Base-by-base conservation (phyloP, 1,140 invertebrate species). In the Nomia melanderi region DNA sequence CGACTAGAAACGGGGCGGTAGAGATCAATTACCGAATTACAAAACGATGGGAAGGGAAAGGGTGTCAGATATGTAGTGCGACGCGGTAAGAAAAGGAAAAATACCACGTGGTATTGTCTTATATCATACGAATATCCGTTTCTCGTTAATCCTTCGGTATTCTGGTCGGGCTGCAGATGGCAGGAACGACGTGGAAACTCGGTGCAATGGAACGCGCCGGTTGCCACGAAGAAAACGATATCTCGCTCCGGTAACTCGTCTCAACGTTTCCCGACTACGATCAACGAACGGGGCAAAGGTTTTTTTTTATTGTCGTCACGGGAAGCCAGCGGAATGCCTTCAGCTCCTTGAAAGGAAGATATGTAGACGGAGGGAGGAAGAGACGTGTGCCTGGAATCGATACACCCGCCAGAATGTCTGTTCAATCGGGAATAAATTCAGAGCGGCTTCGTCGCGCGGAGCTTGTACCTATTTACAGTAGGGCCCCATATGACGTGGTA, bases 111-210 rank as follows among this genome's bases (percentile, higher is more conserved):
- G 41, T 23, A 50, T 71, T 70, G 33, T 56, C 69, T 72, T 62
- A 36, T 33, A 33, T 54, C 36, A 9, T 0, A 20, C 69, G 69
- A 39, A 62, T 62, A 50, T 50, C 69, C 69, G 31, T 72, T 50
- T 23, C 69, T 72, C 57, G 69, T 36, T 72, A 71, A 71, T 71
- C 67, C 67, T 33, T 27, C n/a, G 39, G 17, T 25, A 36, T 44
- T 47, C 56, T 31, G 23, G 11, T 23, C 23, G n/a, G 9, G 20
- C n/a, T 36, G n/a, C 47, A 65, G 44, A 33, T 44, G 54, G 23
- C 36, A n/a, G 6, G 54, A 70, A 59, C 27, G 39, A 62, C 59
- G 59, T 4, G 59, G n/a, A 36, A 39, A 33, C 29, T 59, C 57
- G 31, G 27, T 12, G 53, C 53, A 25, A 54, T n/a, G 47, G 33